Evolutionary conservation across 2,888 invertebrate genomes (phyloP).

Genomic region (Platycnemis pennipes): DNA sequence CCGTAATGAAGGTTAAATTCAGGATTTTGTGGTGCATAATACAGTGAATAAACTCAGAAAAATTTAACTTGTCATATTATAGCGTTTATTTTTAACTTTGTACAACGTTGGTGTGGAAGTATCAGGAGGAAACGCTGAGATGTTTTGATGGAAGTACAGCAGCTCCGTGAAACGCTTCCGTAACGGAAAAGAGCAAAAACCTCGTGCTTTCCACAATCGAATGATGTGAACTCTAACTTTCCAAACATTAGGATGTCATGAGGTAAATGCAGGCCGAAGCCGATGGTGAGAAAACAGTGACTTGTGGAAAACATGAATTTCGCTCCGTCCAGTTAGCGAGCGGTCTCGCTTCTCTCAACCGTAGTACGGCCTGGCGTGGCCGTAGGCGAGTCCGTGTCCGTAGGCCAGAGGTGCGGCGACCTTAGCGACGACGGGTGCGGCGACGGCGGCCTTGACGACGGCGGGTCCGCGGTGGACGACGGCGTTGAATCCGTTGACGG

Average conservation of each 20-base stretch:
- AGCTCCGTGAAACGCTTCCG: not conserved
- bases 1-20: no score
- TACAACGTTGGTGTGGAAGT: not conserved
- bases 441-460: conserved; percentile 70
- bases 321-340: not conserved
- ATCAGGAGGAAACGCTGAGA: not conserved
- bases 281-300: not conserved
- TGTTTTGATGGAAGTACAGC: not conserved
- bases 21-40: no score
- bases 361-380: conserved; percentile 68
- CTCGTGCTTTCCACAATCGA: not conserved
- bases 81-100: conserved; percentile 11
- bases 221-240: not conserved
- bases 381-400: conserved; percentile 29
- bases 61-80: not conserved
- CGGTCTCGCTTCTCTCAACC: not conserved
- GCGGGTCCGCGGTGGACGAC: conserved; percentile 70
- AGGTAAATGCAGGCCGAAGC: not conserved
- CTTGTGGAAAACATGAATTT: not conserved
- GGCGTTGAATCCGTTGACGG: conserved; percentile 73
- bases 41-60: no score
- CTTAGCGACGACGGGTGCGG: conserved; percentile 72
- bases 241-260: not conserved
- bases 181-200: not conserved
- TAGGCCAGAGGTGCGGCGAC: conserved; percentile 71